Conservation (phyloP, 2,113 vertebrate species). For the Cepphus grylle region DNA sequence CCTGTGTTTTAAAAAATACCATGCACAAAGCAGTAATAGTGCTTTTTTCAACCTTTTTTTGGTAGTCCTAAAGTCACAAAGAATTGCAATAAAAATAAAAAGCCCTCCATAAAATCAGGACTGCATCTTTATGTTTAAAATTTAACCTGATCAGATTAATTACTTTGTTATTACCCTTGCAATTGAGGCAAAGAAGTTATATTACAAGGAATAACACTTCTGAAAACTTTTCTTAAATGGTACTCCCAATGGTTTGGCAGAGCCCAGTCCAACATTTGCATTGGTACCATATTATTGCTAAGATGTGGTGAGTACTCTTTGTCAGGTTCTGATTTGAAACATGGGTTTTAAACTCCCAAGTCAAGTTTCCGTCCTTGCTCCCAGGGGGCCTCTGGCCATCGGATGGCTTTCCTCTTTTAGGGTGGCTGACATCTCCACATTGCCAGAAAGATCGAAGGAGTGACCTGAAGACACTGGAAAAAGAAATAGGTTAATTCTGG, state of each 20-base stretch:
- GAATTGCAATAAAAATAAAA: background rate
- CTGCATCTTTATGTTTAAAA: background rate
- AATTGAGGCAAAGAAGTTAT: background rate
- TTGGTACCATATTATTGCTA: background rate
- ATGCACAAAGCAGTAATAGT: background rate
- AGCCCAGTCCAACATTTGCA: background rate
- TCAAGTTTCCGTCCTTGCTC: background rate
- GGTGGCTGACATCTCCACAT: background rate
- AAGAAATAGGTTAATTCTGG: background rate
- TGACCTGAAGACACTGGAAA: background rate
- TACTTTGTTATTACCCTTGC: background rate
- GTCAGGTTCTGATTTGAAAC: background rate
- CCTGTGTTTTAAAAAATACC: background rate
- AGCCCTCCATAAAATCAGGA: background rate
- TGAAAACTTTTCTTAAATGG: background rate
- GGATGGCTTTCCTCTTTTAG: background rate
- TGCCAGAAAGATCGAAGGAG: background rate
- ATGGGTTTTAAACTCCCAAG: background rate
- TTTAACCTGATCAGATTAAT: background rate
- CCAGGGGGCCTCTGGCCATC: background rate
- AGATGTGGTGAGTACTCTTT: background rate
- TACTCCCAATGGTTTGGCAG: background rate
- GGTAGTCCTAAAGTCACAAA: background rate
- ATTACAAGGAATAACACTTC: background rate
- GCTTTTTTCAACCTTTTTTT: background rate